Percentiles rank a stretch among this genome's conserved stretches.
These are phyloP conservation scores for Salvelinus alpinus DNA, from an alignment of 2,113 vertebrate genomes.

Conservation along the genomic window DNA sequence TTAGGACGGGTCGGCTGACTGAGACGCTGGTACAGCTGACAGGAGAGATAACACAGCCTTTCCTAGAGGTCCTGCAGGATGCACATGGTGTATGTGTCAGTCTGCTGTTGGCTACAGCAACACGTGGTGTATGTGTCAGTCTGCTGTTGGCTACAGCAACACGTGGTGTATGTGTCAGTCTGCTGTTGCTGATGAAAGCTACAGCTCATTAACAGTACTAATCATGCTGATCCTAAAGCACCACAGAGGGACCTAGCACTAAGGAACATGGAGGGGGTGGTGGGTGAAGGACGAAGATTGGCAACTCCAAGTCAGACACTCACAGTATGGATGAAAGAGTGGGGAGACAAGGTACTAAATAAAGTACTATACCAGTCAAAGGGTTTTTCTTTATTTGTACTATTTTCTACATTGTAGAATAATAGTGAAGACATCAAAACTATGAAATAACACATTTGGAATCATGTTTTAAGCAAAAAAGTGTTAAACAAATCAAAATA, in stretches of 20 bases:
- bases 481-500: too few species aligned
- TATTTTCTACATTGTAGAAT: too few species aligned
- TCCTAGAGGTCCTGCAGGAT: constrained; percentile 35
- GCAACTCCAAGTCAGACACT: constrained; percentile 17
- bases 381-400: too few species aligned
- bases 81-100: constrained; percentile 6
- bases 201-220: constrained; percentile 38
- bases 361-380: too few species aligned
- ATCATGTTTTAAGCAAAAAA: too few species aligned
- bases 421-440: too few species aligned
- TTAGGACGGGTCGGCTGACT: constrained; percentile 36
- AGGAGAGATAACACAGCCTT: constrained; percentile 52
- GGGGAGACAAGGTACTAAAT: not conserved
- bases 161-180: too few species aligned
- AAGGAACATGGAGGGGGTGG: not conserved
- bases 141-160: not conserved
- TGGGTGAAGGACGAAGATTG: constrained; percentile 30
- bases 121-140: not conserved
- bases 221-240: constrained; percentile 46
- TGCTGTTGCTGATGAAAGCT: not conserved
- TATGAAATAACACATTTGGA: too few species aligned
- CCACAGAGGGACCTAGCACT: constrained; percentile 30
- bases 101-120: not conserved
- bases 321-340: not conserved
- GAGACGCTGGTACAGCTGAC: constrained; percentile 30